Base-by-base conservation (phyloP, 2,797 vertebrate species). In the Gallirallus australis region DNA sequence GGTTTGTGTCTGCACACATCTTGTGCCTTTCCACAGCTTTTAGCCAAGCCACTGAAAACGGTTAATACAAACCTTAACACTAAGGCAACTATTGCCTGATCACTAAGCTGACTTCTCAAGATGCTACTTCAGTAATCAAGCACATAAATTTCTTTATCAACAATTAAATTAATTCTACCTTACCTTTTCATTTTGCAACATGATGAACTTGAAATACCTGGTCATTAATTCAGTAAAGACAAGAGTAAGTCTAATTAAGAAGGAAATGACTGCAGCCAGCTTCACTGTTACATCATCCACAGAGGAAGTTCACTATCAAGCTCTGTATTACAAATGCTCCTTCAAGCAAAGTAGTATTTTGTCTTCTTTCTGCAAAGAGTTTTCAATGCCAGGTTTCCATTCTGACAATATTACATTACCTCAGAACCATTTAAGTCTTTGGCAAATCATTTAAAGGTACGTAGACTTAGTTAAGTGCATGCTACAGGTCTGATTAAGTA, bases 111-210 rank as follows among this genome's bases (percentile, higher is more conserved):
- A 35, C 57, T 54, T 72, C 11, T 27, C n/a, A 85, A 57, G 13
- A 27, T 6, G n/a, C n/a, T 70, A 42, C 39, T 86, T 64, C 42
- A 71, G 12, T 12, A 52, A 73, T 42, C 20, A 92, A 60, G n/a
- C 28, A 68, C 0, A 0, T 17, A 19, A 39, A 60, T 23, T 40
- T 30, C 28, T 82, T 16, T 21, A 28, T 50, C 8, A 11, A 1
- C 10, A 20, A 5, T 14, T 48, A 21, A 80, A n/a, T 39, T 68
- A 66, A 60, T 48, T 70, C 39, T 72, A 30, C 20, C 37, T 7
- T 60, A 76, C 37, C 45, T 79, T 81, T 86, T 63, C n/a, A 60
- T 54, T 86, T 18, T 68, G 35, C 39, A 54, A 5, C 6, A 33
- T 77, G 50, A 68, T 27, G 15, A 90, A 71, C 31, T 50, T 56